Conservation (phyloP, 2,888 invertebrate genomes). For the Chrysomela aeneicollis region DNA sequence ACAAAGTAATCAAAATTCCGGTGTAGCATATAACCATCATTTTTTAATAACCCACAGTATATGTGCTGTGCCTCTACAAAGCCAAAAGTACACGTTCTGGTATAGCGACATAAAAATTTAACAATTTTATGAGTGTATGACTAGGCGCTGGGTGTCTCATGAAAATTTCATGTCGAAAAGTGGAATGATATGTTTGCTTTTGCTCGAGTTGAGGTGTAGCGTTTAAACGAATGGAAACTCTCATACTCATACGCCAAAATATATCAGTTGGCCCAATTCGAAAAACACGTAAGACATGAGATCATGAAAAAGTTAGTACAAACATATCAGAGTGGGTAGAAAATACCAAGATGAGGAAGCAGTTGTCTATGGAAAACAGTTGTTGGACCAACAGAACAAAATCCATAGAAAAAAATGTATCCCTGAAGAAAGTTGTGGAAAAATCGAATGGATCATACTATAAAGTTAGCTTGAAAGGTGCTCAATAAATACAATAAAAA, state of each 20-base stretch:
- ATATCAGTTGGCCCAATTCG: too few relatives aligned
- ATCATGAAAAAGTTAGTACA: too few relatives aligned
- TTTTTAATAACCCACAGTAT: constrained; percentile 33
- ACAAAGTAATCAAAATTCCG: constrained; percentile 34
- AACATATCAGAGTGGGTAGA: too few relatives aligned
- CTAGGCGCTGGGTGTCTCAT: constrained; percentile 24
- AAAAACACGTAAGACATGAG: too few relatives aligned
- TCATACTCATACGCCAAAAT: constrained; percentile 12
- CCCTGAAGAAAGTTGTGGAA: too few relatives aligned
- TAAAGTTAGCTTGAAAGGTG: too few relatives aligned
- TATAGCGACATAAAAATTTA: constrained; percentile 30
- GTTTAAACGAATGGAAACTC: constrained; percentile 7
- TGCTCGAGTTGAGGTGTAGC: constrained; percentile 14
- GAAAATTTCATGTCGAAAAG: constrained; percentile 32
- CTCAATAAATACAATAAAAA: too few relatives aligned
- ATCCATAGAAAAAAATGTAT: too few relatives aligned
- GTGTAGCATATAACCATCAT: constrained; percentile 29
- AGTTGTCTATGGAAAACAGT: too few relatives aligned
- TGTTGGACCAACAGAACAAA: too few relatives aligned
- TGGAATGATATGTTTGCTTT: constrained; percentile 35
- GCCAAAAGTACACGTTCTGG: constrained; percentile 11
- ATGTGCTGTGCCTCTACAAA: constrained; percentile 16
- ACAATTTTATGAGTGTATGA: constrained; percentile 32
- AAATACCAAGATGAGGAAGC: too few relatives aligned
- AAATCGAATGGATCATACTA: too few relatives aligned